Conservation (phyloP, 2,888 invertebrate species). For the Drosophila quinaria region DNA sequence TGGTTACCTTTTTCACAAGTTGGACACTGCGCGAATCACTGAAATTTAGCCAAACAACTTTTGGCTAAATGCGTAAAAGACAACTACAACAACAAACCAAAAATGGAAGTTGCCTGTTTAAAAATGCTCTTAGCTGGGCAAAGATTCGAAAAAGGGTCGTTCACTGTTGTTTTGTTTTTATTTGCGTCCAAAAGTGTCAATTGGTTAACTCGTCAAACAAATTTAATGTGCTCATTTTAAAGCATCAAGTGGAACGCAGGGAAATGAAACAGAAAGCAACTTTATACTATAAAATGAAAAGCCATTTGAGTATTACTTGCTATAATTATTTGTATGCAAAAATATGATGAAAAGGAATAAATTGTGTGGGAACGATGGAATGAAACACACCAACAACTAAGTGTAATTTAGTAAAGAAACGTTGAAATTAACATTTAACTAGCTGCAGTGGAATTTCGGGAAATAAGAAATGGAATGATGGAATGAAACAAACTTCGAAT, state of each 20-base stretch:
- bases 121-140: conserved; percentile 5
- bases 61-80: conserved; percentile 4
- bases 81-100: not conserved
- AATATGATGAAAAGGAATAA: not conserved
- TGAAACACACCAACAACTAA: not conserved
- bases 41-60: conserved; percentile 23
- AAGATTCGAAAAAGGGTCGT: conserved; percentile 11
- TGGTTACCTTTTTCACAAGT: conserved; percentile 5
- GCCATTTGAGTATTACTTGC: not conserved
- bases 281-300: not conserved
- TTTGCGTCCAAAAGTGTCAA: conserved; percentile 16
- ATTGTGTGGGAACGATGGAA: not conserved
- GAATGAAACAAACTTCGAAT: not conserved
- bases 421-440: too few species aligned
- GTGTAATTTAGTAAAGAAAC: not conserved
- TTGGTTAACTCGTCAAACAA: conserved; percentile 7
- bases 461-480: not conserved
- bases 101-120: conserved; percentile 21
- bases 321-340: too few species aligned
- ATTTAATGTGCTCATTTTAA: conserved; percentile 5
- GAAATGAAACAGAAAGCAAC: not conserved
- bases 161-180: not conserved
- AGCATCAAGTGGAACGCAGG: not conserved
- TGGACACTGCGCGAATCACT: conserved; percentile 5
- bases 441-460: too few species aligned